Evolutionary conservation across 2,113 vertebrate species (phyloP).

Genomic region (Oryzias celebensis): DNA sequence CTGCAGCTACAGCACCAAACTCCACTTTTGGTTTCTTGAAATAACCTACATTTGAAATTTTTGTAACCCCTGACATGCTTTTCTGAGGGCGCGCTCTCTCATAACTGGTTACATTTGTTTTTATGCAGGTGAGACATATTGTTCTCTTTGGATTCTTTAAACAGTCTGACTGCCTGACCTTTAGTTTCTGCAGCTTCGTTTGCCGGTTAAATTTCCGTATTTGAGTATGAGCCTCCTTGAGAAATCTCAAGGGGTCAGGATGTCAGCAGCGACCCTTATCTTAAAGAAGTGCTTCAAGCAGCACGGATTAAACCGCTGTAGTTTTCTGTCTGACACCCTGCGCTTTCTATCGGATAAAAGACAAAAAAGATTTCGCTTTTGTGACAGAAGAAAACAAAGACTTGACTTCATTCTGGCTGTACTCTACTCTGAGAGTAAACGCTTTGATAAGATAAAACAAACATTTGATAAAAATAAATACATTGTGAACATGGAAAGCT

Average conservation of each 20-base stretch:
- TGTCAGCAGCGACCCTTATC: slow-evolving; percentile 1
- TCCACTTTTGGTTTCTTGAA: slow-evolving; percentile 31
- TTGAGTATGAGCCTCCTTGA: not conserved
- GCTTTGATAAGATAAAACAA: too few relatives aligned
- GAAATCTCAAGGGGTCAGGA: not conserved
- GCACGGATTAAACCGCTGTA: slow-evolving; percentile 2
- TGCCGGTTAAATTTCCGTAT: not conserved
- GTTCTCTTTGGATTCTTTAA: not conserved
- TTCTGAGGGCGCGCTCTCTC: slow-evolving; percentile 4
- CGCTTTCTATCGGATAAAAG: not conserved
- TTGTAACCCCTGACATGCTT: slow-evolving; percentile 34
- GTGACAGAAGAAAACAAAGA: not conserved
- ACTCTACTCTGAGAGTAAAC: too few relatives aligned
- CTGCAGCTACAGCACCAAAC: not conserved
- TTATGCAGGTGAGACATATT: not conserved
- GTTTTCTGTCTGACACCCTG: not conserved
- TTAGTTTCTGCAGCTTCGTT: not conserved
- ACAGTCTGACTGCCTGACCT: not conserved
- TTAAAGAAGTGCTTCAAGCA: not conserved
- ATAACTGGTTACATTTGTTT: slow-evolving; percentile 47
- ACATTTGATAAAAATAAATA: too few relatives aligned
- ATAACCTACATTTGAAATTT: slow-evolving; percentile 20
- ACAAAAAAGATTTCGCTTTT: not conserved
- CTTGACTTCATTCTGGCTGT: too few relatives aligned
- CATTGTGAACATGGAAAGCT: too few relatives aligned